phyloP scores from a whole-genome alignment of 2,888 invertebrate species.

The Apotomis turbidana region DNA sequence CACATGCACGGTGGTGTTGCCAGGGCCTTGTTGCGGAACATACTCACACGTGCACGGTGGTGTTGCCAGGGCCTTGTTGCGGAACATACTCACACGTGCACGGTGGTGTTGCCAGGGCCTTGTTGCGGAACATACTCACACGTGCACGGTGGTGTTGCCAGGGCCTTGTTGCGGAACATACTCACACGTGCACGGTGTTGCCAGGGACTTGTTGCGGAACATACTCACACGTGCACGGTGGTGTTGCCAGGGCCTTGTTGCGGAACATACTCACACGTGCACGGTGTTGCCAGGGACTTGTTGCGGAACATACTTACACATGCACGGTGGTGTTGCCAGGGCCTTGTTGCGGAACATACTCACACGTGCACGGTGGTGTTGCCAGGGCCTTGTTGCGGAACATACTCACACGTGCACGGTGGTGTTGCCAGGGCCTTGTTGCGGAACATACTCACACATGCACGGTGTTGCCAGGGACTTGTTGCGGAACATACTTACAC shows the following conservation, averaged over 20 bases:
- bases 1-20: conserved; percentile 82
- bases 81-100: too few relatives aligned
- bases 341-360: too few relatives aligned
- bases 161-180: too few relatives aligned
- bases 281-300: conserved; percentile 82
- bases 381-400: conserved; percentile 83
- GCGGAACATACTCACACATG: too few relatives aligned
- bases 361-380: conserved; percentile 69
- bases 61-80: conserved; percentile 45
- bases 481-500: too few relatives aligned
- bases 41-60: conserved; percentile 82
- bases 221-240: conserved; percentile 81
- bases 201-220: conserved; percentile 83
- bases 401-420: conserved; percentile 80
- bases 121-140: conserved; percentile 82
- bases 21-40: conserved; percentile 82
- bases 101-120: conserved; percentile 82
- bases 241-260: conserved; percentile 49
- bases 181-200: conserved; percentile 61
- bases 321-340: conserved; percentile 71
- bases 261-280: too few relatives aligned
- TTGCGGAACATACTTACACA: conserved; percentile 81
- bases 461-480: too few relatives aligned
- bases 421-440: conserved; percentile 58
- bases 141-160: conserved; percentile 75